Evolutionary conservation across 2,888 invertebrate species (phyloP).

Genomic region (Caenorhabditis imperialis): DNA sequence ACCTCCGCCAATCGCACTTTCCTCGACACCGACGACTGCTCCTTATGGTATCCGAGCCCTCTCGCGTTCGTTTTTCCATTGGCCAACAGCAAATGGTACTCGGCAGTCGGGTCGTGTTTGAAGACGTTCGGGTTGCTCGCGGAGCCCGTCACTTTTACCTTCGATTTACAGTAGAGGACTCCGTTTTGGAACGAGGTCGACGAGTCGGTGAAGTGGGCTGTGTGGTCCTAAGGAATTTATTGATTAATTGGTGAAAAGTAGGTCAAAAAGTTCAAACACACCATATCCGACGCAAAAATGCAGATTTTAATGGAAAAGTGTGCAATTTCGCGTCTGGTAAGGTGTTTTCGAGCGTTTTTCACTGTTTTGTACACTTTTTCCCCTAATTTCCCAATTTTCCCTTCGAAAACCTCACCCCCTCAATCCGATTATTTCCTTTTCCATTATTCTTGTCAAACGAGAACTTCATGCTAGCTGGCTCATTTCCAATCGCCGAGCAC

Average conservation of each 20-base stretch:
- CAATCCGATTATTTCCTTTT: conserved; percentile 43
- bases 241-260: too few relatives aligned
- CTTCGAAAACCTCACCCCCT: conserved; percentile 22
- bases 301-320: too few relatives aligned
- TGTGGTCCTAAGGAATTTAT: conserved; percentile 25
- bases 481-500: conserved; percentile 58
- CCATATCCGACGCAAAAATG: too few relatives aligned
- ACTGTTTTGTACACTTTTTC: too few relatives aligned
- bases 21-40: conserved; percentile 32
- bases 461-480: conserved; percentile 52
- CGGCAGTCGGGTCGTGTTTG: conserved; percentile 29
- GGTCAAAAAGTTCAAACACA: too few relatives aligned
- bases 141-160: conserved; percentile 41
- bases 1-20: conserved; percentile 37
- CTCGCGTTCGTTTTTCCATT: conserved; percentile 44
- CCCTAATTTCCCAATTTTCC: too few relatives aligned
- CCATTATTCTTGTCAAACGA: conserved; percentile 54
- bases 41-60: conserved; percentile 35
- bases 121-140: conserved; percentile 29
- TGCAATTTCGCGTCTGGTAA: too few relatives aligned
- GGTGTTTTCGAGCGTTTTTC: too few relatives aligned
- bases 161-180: conserved; percentile 47
- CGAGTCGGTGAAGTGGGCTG: conserved; percentile 35
- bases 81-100: conserved; percentile 52
- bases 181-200: conserved; percentile 40